These are phyloP conservation scores for Hydrotaea cyrtoneurina DNA, from an alignment of 2,888 invertebrate species.

Conservation along the genomic window DNA sequence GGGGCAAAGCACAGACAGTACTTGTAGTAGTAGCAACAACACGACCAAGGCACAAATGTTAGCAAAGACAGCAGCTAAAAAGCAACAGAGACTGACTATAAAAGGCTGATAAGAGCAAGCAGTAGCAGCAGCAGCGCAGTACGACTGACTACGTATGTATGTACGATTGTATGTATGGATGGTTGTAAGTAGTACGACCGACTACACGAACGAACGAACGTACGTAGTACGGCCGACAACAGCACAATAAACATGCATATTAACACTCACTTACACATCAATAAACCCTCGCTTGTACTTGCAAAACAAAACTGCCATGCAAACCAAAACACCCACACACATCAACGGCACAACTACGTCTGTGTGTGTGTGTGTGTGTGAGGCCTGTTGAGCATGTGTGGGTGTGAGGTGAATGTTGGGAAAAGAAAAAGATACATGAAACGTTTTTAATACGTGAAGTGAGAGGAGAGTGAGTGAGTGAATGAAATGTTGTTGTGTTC, in stretches of 20 bases:
- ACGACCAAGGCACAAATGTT: slow-evolving; percentile 33
- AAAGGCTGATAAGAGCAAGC: background rate
- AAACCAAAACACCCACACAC: slow-evolving; percentile 43
- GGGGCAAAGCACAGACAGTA: background rate
- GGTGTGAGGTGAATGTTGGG: background rate
- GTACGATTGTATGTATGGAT: background rate
- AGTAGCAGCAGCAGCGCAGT: too few relatives aligned
- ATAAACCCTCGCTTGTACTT: slow-evolving; percentile 41
- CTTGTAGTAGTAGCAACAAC: background rate
- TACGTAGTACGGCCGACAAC: slow-evolving; percentile 51
- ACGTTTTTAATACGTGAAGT: background rate
- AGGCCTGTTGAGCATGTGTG: background rate
- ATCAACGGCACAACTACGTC: too few relatives aligned
- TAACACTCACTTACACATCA: slow-evolving; percentile 20
- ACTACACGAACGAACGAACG: slow-evolving; percentile 1
- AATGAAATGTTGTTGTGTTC: slow-evolving; percentile 5
- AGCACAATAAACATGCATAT: slow-evolving; percentile 13
- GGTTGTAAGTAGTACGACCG: background rate
- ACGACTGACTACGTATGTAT: background rate
- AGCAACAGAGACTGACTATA: slow-evolving; percentile 3
- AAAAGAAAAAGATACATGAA: slow-evolving; percentile 5
- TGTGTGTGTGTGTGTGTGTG: background rate
- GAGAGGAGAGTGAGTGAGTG: slow-evolving; percentile 26
- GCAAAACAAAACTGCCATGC: slow-evolving; percentile 41
- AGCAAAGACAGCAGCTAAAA: slow-evolving; percentile 18